Evolutionary conservation across 92 coral and sea anemone species (phyloP).

Genomic region (Nematostella vectensis): DNA sequence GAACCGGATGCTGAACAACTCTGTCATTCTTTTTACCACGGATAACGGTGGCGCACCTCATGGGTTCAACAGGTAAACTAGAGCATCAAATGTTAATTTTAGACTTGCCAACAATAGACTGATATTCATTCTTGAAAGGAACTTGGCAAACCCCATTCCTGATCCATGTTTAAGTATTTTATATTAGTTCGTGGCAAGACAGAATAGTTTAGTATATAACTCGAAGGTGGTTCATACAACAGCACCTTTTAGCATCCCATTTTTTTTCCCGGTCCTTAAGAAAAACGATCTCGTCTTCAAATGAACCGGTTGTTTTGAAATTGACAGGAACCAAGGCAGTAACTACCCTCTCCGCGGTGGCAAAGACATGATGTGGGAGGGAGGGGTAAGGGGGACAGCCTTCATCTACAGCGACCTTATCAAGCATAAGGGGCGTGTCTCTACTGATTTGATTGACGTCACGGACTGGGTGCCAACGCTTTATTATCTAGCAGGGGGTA

Average conservation of each 20-base stretch:
- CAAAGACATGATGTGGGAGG: slow-evolving; percentile 98
- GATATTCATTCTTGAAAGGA: too few species aligned
- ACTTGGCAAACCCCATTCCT: too few species aligned
- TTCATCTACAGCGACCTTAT: slow-evolving; percentile 77
- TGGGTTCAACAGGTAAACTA: slow-evolving; percentile 89
- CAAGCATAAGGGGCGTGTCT: slow-evolving; percentile 68
- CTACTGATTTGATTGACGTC: slow-evolving; percentile 81
- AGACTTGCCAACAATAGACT: too few species aligned
- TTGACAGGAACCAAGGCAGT: slow-evolving; percentile 85
- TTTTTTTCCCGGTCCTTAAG: too few species aligned
- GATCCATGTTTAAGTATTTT: too few species aligned
- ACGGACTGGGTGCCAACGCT: slow-evolving; percentile 99
- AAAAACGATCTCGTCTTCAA: too few species aligned
- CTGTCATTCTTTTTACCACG: slow-evolving; percentile 83
- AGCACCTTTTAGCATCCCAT: too few species aligned
- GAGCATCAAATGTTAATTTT: too few species aligned
- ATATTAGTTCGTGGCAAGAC: too few species aligned
- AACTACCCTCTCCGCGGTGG: slow-evolving; percentile 95
- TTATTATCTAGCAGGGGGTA: slow-evolving; percentile 83
- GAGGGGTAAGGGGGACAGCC: slow-evolving; percentile 91
- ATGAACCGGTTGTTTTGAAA: too few species aligned
- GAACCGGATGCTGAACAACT: slow-evolving; percentile 63
- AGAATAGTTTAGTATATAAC: too few species aligned
- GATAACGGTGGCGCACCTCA: slow-evolving; percentile 98
- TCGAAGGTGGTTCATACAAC: too few species aligned